A percentile compares a stretch with the other conserved stretches of the same genome.
phyloP scores from a whole-genome alignment of 2,888 invertebrate genomes.

The Pinctada fucata region DNA sequence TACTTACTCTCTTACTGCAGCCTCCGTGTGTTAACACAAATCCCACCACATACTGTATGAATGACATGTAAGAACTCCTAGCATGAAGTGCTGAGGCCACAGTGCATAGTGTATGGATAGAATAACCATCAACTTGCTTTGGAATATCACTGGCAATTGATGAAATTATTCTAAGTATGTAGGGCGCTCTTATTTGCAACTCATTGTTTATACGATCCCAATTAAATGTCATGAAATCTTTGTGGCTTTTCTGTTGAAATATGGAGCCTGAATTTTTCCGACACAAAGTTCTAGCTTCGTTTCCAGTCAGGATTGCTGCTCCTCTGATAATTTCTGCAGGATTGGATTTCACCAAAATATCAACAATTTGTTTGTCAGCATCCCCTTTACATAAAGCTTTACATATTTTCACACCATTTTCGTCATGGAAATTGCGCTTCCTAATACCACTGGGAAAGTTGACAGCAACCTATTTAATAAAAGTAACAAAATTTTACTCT shows the following conservation, averaged over 20 bases:
- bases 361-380: conserved; percentile 12
- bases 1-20: conserved; percentile 18
- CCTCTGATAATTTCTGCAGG: conserved; percentile 2
- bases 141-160: conserved; percentile 20
- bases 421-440: no score
- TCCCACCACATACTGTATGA: conserved; percentile 27
- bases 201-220: conserved; percentile 15
- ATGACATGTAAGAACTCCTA: conserved; percentile 27
- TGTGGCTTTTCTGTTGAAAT: background rate
- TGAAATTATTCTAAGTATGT: conserved; percentile 2
- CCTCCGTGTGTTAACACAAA: conserved; percentile 32
- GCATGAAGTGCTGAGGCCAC: conserved; percentile 21
- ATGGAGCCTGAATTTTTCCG: background rate
- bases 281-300: conserved; percentile 8
- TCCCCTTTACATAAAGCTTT: conserved; percentile 11
- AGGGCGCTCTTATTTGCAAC: conserved; percentile 9
- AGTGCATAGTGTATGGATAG: background rate
- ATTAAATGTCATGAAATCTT: conserved; percentile 6
- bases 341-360: background rate
- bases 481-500: no score
- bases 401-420: background rate
- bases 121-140: background rate
- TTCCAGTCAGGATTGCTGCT: background rate
- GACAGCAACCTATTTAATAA: no score
- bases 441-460: no score